phyloP scores from a whole-genome alignment of 2,888 invertebrate genomes.

The Blomia tropicalis region DNA sequence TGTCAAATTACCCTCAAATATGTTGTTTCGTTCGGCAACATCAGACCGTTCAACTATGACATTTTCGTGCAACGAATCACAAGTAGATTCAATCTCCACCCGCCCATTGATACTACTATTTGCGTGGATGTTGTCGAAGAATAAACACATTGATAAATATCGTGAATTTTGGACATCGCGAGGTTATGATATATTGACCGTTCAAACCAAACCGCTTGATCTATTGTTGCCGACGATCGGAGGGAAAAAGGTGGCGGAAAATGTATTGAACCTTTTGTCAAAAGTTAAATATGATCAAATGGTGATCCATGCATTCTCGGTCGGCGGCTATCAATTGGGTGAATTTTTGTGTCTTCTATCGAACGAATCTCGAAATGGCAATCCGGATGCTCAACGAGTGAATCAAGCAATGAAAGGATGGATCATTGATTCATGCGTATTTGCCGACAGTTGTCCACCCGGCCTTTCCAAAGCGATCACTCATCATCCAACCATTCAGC shows the following conservation, averaged over 20 bases:
- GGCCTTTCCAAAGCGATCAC: conserved; percentile 1
- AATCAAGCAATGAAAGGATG: conserved; percentile 49
- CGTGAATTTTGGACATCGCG: conserved; percentile 61
- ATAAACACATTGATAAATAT: conserved; percentile 66
- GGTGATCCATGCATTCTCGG: conserved; percentile 72
- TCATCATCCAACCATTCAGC: background rate
- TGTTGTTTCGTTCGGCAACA: background rate
- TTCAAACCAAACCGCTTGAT: conserved; percentile 64
- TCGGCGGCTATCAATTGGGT: conserved; percentile 73
- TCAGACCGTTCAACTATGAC: background rate
- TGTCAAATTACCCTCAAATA: background rate
- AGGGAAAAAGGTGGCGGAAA: conserved; percentile 55
- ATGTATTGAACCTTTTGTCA: conserved; percentile 59
- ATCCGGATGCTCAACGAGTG: conserved; percentile 38
- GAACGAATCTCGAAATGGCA: conserved; percentile 37
- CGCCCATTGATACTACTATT: conserved; percentile 60
- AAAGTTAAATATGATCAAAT: conserved; percentile 47
- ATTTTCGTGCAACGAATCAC: background rate
- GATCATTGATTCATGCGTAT: conserved; percentile 44
- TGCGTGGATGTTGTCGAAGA: conserved; percentile 66
- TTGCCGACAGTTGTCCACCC: background rate
- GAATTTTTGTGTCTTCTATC: conserved; percentile 42
- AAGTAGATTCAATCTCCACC: background rate
- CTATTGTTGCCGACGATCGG: conserved; percentile 71
- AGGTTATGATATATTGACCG: conserved; percentile 67